phyloP scores from a whole-genome alignment of 2,113 vertebrate genomes.

The Arvicanthis niloticus region DNA sequence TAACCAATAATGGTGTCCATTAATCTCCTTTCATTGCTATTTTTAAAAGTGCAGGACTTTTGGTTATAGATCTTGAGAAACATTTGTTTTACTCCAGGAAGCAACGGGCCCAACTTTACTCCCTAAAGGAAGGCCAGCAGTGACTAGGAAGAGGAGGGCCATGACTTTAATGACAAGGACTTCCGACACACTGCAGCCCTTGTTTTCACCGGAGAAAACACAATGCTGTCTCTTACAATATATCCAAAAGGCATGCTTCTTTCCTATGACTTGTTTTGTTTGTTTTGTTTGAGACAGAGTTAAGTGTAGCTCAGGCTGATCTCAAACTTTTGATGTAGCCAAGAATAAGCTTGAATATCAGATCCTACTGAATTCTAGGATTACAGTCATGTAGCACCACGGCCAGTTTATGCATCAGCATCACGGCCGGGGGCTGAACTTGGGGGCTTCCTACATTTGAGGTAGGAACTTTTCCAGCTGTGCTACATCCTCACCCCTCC shows the following conservation, averaged over 20 bases:
- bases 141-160: background rate
- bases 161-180: background rate
- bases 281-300: background rate
- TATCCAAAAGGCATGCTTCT: background rate
- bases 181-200: background rate
- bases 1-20: background rate
- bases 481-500: background rate
- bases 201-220: background rate
- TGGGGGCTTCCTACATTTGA: background rate
- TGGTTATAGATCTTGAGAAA: background rate
- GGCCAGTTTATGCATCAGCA: background rate
- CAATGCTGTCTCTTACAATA: background rate
- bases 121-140: background rate
- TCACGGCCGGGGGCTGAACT: background rate
- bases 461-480: background rate
- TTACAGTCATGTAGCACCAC: background rate
- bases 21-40: background rate
- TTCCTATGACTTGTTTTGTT: background rate
- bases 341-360: background rate
- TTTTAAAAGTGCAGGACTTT: conserved; percentile 21
- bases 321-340: background rate
- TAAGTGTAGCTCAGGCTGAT: background rate
- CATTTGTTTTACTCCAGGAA: conserved; percentile 37
- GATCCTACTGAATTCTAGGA: background rate
- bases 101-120: background rate